These are phyloP conservation scores for Tribolium freemani DNA, from an alignment of 2,888 invertebrate genomes.

Conservation along the genomic window DNA sequence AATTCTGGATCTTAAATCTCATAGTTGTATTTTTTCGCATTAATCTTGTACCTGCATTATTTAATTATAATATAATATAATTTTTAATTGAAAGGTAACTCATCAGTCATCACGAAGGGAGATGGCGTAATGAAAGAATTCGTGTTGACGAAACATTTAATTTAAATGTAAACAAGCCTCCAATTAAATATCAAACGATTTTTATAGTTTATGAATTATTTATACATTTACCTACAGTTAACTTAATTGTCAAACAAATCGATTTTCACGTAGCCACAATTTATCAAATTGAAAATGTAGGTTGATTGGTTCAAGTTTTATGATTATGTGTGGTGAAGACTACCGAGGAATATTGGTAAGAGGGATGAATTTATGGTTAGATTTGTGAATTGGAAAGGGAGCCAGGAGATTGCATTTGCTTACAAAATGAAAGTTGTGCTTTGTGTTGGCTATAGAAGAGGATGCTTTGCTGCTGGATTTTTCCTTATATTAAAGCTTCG, in stretches of 20 bases:
- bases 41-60: neutral
- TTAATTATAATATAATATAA: neutral
- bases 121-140: neutral
- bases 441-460: constrained; percentile 4
- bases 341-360: neutral
- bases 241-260: no score
- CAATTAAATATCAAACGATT: neutral
- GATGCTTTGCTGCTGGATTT: neutral
- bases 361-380: constrained; percentile 15
- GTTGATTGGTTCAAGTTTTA: neutral
- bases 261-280: no score
- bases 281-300: neutral
- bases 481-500: constrained; percentile 7
- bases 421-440: constrained; percentile 19
- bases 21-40: neutral
- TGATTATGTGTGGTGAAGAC: neutral
- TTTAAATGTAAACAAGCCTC: constrained; percentile 5
- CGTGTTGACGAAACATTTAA: neutral
- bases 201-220: neutral
- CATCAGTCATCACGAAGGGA: neutral
- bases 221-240: neutral
- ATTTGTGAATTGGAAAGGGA: constrained; percentile 11
- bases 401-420: constrained; percentile 16
- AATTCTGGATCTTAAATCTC: neutral
- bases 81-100: neutral